Conservation (phyloP, 2,888 invertebrate species). For the Lasioglossum lativentre region DNA sequence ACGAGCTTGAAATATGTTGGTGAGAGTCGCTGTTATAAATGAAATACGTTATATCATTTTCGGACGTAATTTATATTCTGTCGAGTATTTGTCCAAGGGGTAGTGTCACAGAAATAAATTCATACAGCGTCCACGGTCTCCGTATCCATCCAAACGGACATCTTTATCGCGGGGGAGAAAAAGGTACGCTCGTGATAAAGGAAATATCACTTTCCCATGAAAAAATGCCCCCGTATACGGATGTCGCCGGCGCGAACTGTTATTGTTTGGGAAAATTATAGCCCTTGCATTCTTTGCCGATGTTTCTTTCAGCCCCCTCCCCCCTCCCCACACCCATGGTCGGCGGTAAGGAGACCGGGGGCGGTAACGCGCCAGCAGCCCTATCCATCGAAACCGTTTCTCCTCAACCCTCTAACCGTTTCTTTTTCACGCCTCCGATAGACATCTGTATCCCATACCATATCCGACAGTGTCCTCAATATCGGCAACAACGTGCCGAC, state of each 20-base stretch:
- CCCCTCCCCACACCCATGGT: neutral
- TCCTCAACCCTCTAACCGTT: constrained; percentile 6
- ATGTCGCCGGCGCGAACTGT: constrained; percentile 15
- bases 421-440: constrained; percentile 43
- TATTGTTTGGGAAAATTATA: constrained; percentile 64
- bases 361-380: constrained; percentile 35
- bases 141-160: neutral
- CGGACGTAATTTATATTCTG: neutral
- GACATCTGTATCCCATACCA: constrained; percentile 54
- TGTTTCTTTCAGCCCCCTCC: neutral
- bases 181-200: neutral
- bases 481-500: constrained; percentile 53
- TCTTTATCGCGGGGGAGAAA: neutral
- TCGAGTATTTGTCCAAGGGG: neutral
- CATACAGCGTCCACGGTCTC: neutral
- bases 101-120: neutral
- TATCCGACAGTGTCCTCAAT: constrained; percentile 56
- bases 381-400: constrained; percentile 58
- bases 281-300: constrained; percentile 25
- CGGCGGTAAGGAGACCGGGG: constrained; percentile 5
- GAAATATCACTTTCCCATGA: constrained; percentile 23
- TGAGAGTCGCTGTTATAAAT: neutral
- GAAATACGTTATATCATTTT: neutral
- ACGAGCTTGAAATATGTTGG: neutral
- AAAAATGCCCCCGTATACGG: constrained; percentile 8